Conservation (phyloP, 2,797 vertebrate genomes). For the Artibeus jamaicensis region DNA sequence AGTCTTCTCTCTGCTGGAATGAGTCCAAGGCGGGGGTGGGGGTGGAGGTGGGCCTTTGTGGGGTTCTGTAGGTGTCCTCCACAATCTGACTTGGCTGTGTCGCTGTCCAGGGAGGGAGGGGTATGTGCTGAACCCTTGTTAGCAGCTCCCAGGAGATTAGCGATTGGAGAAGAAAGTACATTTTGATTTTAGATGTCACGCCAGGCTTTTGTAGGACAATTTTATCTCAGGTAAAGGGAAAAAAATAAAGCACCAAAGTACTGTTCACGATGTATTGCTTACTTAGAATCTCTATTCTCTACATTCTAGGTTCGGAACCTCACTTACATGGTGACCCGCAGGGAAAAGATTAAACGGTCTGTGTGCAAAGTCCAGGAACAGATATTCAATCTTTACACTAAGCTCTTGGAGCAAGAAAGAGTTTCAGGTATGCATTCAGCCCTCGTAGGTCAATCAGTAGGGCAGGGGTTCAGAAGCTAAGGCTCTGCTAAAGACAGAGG, state of each 20-base stretch:
- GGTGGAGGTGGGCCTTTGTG: neutral
- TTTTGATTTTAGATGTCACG: slow-evolving; percentile 17
- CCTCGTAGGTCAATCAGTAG: slow-evolving; percentile 33
- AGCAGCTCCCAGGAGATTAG: neutral
- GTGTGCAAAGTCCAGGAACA: slow-evolving; percentile 96
- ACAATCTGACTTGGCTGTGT: too few species aligned
- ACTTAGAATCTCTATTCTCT: slow-evolving; percentile 74
- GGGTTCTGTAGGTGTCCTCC: too few species aligned
- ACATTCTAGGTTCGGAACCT: slow-evolving; percentile 93
- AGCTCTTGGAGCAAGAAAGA: slow-evolving; percentile 90
- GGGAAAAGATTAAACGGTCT: slow-evolving; percentile 98
- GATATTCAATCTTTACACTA: slow-evolving; percentile 93
- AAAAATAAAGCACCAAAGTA: neutral
- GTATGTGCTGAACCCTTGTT: neutral
- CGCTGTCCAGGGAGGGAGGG: neutral
- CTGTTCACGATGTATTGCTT: slow-evolving; percentile 30
- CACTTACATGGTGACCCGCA: slow-evolving; percentile 98
- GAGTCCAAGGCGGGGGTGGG: neutral
- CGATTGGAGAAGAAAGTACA: neutral
- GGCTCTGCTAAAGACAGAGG: neutral
- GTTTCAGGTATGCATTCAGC: slow-evolving; percentile 86
- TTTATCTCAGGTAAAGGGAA: neutral
- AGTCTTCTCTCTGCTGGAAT: neutral
- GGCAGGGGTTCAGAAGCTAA: slow-evolving; percentile 6
- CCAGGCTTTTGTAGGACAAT: neutral